Percentiles rank a stretch among this genome's conserved stretches.
Evolutionary conservation across 2,888 invertebrate genomes (phyloP).

Genomic region (Pandemis heparana): DNA sequence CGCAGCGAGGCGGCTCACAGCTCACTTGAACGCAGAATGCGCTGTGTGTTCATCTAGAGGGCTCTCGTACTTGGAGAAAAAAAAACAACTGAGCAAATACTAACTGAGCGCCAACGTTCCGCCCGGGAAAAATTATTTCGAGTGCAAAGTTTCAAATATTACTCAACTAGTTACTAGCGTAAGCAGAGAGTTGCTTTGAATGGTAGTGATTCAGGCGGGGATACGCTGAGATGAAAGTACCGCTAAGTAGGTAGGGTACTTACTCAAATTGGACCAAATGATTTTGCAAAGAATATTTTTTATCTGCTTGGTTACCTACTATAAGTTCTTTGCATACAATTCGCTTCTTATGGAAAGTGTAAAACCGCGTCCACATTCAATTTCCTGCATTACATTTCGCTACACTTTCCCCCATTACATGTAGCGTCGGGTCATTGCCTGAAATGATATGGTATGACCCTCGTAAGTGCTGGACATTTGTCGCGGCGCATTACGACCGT

Average conservation of each 20-base stretch:
- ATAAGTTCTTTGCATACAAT: not conserved
- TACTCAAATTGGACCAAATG: slow-evolving; percentile 1
- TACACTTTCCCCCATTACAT: slow-evolving; percentile 14
- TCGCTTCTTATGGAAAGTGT: not conserved
- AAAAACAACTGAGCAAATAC: slow-evolving; percentile 81
- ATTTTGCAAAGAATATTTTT: not conserved
- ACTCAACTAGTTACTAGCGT: slow-evolving; percentile 14
- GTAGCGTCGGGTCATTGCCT: slow-evolving; percentile 23
- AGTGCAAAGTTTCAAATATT: slow-evolving; percentile 63
- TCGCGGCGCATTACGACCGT: slow-evolving; percentile 28
- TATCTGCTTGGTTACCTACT: not conserved
- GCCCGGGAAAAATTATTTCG: slow-evolving; percentile 67
- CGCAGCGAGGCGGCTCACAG: slow-evolving; percentile 69
- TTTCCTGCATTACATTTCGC: slow-evolving; percentile 34
- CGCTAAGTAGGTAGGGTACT: not conserved
- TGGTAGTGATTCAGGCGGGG: not conserved
- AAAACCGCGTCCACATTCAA: slow-evolving; percentile 27
- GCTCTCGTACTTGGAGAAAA: slow-evolving; percentile 71
- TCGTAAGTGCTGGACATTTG: slow-evolving; percentile 37
- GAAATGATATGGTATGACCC: slow-evolving; percentile 41
- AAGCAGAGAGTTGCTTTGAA: slow-evolving; percentile 1
- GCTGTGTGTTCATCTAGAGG: slow-evolving; percentile 74
- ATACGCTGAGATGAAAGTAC: not conserved
- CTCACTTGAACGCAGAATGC: slow-evolving; percentile 66
- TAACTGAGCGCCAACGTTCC: slow-evolving; percentile 59